Conservation (phyloP, 2,888 invertebrate genomes). For the Amblyjoppa fuscipennis region DNA sequence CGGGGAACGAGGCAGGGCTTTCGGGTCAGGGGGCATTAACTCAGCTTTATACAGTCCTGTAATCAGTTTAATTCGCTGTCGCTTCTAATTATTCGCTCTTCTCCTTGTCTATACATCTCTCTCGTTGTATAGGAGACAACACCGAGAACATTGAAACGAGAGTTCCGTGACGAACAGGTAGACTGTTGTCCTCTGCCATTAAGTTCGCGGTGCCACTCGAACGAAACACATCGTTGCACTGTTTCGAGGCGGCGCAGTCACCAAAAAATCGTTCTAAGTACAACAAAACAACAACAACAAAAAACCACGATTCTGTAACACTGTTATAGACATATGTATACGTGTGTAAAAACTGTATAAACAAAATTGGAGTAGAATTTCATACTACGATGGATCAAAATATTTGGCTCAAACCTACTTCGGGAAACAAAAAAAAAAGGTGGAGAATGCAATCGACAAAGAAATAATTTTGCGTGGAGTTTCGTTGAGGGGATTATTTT, state of each 20-base stretch:
- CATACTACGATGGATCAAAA: too few relatives aligned
- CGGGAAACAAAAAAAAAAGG: too few relatives aligned
- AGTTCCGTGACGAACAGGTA: neutral
- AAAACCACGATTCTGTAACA: too few relatives aligned
- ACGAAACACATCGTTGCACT: neutral
- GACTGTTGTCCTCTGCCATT: neutral
- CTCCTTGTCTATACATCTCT: constrained; percentile 5
- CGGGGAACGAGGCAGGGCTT: constrained; percentile 19
- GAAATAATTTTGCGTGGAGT: too few relatives aligned
- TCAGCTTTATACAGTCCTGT: constrained; percentile 43
- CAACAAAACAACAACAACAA: too few relatives aligned
- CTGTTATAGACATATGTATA: too few relatives aligned
- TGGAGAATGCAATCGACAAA: too few relatives aligned
- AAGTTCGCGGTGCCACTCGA: neutral
- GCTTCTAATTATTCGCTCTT: constrained; percentile 51
- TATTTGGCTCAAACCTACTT: too few relatives aligned
- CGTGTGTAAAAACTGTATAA: too few relatives aligned
- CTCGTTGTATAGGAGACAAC: neutral
- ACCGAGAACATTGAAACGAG: constrained; percentile 19
- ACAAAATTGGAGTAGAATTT: too few relatives aligned
- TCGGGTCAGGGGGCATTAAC: constrained; percentile 15
- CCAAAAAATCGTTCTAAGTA: too few relatives aligned
- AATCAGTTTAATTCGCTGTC: constrained; percentile 50
- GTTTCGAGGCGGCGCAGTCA: neutral
- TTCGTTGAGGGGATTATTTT: too few relatives aligned